Percentiles rank a stretch among this genome's conserved stretches.
Conservation (phyloP, 1,140 invertebrate species). For the Plutomurus gul region DNA sequence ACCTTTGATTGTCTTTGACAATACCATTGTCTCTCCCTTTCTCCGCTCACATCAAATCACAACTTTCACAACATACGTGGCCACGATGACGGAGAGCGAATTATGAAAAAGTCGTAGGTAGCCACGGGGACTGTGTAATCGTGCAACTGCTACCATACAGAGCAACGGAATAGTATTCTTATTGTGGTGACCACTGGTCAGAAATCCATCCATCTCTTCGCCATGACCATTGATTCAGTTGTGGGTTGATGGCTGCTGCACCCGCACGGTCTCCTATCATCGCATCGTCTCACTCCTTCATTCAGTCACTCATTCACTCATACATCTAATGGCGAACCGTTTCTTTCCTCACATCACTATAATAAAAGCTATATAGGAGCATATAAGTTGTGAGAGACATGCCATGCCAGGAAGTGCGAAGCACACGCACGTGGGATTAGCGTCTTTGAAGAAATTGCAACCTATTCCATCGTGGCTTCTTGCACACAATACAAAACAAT, state of each 20-base stretch:
- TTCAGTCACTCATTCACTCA: slow-evolving; percentile 23
- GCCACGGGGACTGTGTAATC: background rate
- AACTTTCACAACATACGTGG: background rate
- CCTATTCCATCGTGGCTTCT: background rate
- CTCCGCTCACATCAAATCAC: background rate
- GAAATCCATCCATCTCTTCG: slow-evolving; percentile 26
- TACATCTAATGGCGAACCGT: background rate
- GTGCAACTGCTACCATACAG: background rate
- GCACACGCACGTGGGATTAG: slow-evolving; percentile 13
- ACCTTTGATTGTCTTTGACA: slow-evolving; percentile 31
- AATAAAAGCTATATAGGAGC: background rate
- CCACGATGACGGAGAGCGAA: background rate
- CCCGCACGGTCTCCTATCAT: slow-evolving; percentile 6
- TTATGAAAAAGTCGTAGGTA: background rate
- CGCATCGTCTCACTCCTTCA: slow-evolving; percentile 10
- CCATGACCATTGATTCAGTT: slow-evolving; percentile 18
- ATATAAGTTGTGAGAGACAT: background rate
- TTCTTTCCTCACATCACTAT: background rate
- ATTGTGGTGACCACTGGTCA: slow-evolving; percentile 10
- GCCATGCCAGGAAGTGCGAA: slow-evolving; percentile 20
- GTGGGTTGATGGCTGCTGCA: background rate
- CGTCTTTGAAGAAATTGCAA: slow-evolving; percentile 26
- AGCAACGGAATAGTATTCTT: background rate
- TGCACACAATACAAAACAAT: background rate
- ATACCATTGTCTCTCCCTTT: slow-evolving; percentile 11